Evolutionary conservation across 2,888 invertebrate genomes (phyloP).

Genomic region (Agelastica alni): DNA sequence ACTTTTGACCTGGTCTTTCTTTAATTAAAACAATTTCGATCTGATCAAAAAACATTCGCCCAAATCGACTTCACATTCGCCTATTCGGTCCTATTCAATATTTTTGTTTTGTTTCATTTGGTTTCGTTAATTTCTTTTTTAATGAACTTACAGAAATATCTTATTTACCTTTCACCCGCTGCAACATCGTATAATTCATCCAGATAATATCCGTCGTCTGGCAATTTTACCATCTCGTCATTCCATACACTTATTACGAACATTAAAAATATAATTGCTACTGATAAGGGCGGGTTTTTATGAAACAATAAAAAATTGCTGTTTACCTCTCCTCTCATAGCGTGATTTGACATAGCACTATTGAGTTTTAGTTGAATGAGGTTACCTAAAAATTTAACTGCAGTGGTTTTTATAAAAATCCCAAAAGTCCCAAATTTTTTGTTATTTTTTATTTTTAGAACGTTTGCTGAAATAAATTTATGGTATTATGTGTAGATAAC

Average conservation of each 20-base stretch:
- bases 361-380: not conserved
- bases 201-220: conserved; percentile 44
- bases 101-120: too few relatives aligned
- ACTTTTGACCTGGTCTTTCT: too few relatives aligned
- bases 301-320: not conserved
- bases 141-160: conserved; percentile 9
- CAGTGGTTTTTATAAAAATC: too few relatives aligned
- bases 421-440: too few relatives aligned
- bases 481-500: too few relatives aligned
- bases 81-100: too few relatives aligned
- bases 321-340: not conserved
- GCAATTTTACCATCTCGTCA: not conserved
- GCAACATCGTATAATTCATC: conserved; percentile 44
- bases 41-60: too few relatives aligned
- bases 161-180: conserved; percentile 40
- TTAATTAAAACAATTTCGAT: too few relatives aligned
- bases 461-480: too few relatives aligned
- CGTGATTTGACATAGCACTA: not conserved
- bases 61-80: too few relatives aligned
- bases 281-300: not conserved
- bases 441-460: too few relatives aligned
- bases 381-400: too few relatives aligned
- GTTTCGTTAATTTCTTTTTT: not conserved
- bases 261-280: not conserved
- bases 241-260: not conserved